A percentile compares a stretch with the other conserved stretches of the same genome.
Evolutionary conservation across 2,113 vertebrate genomes (phyloP).

Genomic region (Rhinoderma darwinii): DNA sequence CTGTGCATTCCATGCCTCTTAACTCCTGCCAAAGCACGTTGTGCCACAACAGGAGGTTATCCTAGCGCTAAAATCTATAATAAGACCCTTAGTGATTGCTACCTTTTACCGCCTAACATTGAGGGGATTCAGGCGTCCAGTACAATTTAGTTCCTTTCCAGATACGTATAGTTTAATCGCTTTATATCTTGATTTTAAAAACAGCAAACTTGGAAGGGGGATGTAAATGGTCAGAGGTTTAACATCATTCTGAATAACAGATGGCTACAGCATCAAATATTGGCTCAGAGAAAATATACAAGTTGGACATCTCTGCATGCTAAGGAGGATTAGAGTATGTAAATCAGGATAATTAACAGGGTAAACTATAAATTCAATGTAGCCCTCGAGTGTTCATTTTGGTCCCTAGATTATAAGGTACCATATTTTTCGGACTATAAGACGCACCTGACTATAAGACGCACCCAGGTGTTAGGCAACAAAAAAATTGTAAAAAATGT

Average conservation of each 20-base stretch:
- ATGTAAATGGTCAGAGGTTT: not conserved
- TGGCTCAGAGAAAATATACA: not conserved
- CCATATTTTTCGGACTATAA: no score
- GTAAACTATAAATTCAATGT: not conserved
- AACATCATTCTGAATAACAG: not conserved
- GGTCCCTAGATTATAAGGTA: no score
- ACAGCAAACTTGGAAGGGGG: not conserved
- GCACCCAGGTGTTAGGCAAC: no score
- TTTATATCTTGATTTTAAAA: not conserved
- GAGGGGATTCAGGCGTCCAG: not conserved
- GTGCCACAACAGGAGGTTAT: not conserved
- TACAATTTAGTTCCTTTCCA: not conserved
- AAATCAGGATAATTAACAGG: not conserved
- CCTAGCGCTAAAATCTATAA: not conserved
- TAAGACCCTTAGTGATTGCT: not conserved
- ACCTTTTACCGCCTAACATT: not conserved
- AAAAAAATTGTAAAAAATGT: no score
- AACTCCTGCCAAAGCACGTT: not conserved
- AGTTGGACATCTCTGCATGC: not conserved
- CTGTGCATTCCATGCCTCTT: not conserved
- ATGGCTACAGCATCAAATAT: not conserved
- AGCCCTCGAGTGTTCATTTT: not conserved
- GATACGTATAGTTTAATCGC: not conserved
- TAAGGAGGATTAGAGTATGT: not conserved
- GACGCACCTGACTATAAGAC: no score